Base-by-base conservation (phyloP, 2,113 vertebrate genomes). In the Heliornis fulica region DNA sequence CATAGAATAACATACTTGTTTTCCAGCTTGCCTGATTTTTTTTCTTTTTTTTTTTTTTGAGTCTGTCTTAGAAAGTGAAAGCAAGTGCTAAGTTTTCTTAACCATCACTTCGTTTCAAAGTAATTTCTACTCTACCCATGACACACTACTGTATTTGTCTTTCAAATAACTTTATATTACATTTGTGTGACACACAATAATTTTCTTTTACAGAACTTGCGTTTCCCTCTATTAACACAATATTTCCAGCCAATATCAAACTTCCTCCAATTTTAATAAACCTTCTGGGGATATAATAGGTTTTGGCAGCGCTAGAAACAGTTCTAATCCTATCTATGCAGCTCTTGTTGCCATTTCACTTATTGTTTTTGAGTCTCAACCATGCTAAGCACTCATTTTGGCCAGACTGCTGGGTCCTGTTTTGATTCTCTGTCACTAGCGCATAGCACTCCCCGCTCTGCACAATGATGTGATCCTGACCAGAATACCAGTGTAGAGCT, bases 211-310 rank as follows among this genome's bases (percentile, higher is more conserved):
- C 50, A 57, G 36, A 80, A 50, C 29, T 36, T 61, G 34, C 31
- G 32, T 90, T 96, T 88, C n/a, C 46, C 21, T 78, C 28, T 81
- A n/a, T 83, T 77, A 88, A 68, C 51, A 57, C 72, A 87, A 1
- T 69, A 90, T 93, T 90, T 96, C 41, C 48, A 92, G 75, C 70
- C 59, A 90, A 48, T 48, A 59, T 78, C 69, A 93, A 36, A 82
- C 23, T 48, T 81, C 4, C 16, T 22, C 41, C 16, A 36, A 56
- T 26, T 80, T 75, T 74, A 90, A 70, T 11, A 87, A 78, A 48
- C 17, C 76, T 90, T 70, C 20, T 84, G 72, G 28, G 63, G 7
- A 46, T 90, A 70, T 66, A 68, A 83, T 89, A 28, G 8, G 31
- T 90, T 59, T 77, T 92, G 85, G 70, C 87, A 89, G 70, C 2